Evolutionary conservation across 1,140 invertebrate species (phyloP), one percentile per base, ranked within the genome.

Genomic region (Drosophila repletoides): DNA sequence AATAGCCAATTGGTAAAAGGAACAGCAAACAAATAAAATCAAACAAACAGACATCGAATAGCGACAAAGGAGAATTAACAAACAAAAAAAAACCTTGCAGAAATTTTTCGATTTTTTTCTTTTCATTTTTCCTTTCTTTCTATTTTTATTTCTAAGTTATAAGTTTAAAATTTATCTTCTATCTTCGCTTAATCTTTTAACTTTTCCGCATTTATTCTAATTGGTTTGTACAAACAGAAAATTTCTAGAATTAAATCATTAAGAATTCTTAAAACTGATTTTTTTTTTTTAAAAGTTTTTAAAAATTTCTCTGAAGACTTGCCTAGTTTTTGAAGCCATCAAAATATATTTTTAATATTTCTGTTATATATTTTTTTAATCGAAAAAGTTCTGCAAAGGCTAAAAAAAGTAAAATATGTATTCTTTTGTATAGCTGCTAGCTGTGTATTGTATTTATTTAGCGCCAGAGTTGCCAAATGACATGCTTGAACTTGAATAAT

Each of bases 1-100:
- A 49, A 55, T 14, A 53, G 65, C 59, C 58, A 63, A 68, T 63
- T 63, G 17, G 12, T 60, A 10, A 15, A 22, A 9, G 19, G 2
- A 38, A 17, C 3, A 5, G 5, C 19, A 19, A 17, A 48, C n/a
- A n/a, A n/a, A n/a, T n/a, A n/a, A n/a, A n/a, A n/a, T n/a, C n/a
- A n/a, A n/a, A n/a, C n/a, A n/a, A n/a, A n/a, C n/a, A n/a, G n/a
- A n/a, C n/a, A 5, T 53, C 10, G 3, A 2, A 31, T 12, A 29
- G 24, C 40, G 28, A 19, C 2, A 48, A 21, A 49, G 2, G 17
- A 22, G 21, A 59, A 40, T 0, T 1, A 1, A 21, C 12, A 60
- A 51, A 9, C 4, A 0, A 24, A 9, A 0, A 5, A 22, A 49
- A 29, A 24, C 24, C 6, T 31, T 29, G 56, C 56, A 49, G 34